These are phyloP conservation scores for Dipodomys stephensi DNA, from an alignment of 2,113 vertebrate species.

Conservation along the genomic window DNA sequence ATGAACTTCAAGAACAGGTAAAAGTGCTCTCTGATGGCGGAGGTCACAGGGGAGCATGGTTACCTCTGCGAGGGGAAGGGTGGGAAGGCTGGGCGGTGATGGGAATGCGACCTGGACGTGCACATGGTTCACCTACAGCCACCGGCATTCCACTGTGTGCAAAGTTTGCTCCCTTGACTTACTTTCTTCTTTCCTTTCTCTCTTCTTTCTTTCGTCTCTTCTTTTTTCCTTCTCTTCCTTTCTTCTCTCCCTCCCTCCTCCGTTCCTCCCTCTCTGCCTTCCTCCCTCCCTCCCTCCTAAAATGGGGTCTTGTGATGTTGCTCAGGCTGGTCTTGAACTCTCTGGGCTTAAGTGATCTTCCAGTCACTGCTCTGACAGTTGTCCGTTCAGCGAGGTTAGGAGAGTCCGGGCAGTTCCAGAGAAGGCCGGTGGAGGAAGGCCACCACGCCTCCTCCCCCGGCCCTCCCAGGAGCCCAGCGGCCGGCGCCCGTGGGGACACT, in stretches of 20 bases:
- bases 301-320: not conserved
- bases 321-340: not conserved
- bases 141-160: not conserved
- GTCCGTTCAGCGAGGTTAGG: not conserved
- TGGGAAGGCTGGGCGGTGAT: not conserved
- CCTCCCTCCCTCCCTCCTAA: not conserved
- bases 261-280: too few relatives aligned
- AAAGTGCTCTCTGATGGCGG: not conserved
- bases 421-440: not conserved
- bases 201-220: not conserved
- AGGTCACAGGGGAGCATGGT: not conserved
- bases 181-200: not conserved
- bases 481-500: not conserved
- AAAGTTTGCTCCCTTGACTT: not conserved
- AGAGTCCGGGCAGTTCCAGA: not conserved
- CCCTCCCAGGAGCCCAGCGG: not conserved
- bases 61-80: not conserved
- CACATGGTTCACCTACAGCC: not conserved
- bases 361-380: not conserved
- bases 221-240: not conserved
- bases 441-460: not conserved
- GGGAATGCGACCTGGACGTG: not conserved
- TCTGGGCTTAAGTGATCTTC: not conserved
- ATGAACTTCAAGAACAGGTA: not conserved
- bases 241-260: too few relatives aligned